These are phyloP conservation scores for Trichogramma dendrolimi DNA, from an alignment of 2,888 invertebrate species.

Conservation along the genomic window DNA sequence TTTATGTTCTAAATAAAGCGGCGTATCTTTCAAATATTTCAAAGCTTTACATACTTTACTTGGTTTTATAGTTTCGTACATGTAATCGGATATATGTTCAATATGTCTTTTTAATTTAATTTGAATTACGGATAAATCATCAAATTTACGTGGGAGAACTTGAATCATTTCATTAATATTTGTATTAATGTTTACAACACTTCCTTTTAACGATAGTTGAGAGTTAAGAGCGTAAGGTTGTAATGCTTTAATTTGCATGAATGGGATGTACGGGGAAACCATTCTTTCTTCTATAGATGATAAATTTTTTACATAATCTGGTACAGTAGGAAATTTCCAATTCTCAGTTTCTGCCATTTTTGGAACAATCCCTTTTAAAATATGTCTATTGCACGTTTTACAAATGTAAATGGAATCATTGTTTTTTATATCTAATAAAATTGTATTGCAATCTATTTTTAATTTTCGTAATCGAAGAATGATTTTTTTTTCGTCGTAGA, in stretches of 20 bases:
- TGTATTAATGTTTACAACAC: slow-evolving; percentile 34
- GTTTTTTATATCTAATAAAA: slow-evolving; percentile 10
- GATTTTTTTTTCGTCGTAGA: not conserved
- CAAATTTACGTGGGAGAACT: slow-evolving; percentile 27
- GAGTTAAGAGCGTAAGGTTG: slow-evolving; percentile 36
- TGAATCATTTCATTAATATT: slow-evolving; percentile 24
- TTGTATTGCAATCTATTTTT: not conserved
- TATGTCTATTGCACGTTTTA: slow-evolving; percentile 8
- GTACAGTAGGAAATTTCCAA: slow-evolving; percentile 30
- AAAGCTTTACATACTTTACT: slow-evolving; percentile 24
- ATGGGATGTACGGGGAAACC: slow-evolving; percentile 41
- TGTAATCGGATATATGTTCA: slow-evolving; percentile 34
- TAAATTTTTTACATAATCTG: slow-evolving; percentile 31
- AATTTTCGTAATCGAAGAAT: slow-evolving; percentile 1
- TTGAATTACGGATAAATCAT: slow-evolving; percentile 35
- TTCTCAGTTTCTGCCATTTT: slow-evolving; percentile 22
- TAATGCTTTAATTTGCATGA: slow-evolving; percentile 43
- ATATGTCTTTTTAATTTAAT: slow-evolving; percentile 38
- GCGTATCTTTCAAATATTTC: slow-evolving; percentile 15
- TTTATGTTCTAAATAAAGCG: slow-evolving; percentile 20
- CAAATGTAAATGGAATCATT: slow-evolving; percentile 9
- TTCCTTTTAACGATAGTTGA: slow-evolving; percentile 38
- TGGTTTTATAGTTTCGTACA: slow-evolving; percentile 38
- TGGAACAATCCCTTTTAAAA: slow-evolving; percentile 14
- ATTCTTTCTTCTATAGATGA: slow-evolving; percentile 42